Conservation (phyloP, 2,113 vertebrate species). For the Leucosticte australis region DNA sequence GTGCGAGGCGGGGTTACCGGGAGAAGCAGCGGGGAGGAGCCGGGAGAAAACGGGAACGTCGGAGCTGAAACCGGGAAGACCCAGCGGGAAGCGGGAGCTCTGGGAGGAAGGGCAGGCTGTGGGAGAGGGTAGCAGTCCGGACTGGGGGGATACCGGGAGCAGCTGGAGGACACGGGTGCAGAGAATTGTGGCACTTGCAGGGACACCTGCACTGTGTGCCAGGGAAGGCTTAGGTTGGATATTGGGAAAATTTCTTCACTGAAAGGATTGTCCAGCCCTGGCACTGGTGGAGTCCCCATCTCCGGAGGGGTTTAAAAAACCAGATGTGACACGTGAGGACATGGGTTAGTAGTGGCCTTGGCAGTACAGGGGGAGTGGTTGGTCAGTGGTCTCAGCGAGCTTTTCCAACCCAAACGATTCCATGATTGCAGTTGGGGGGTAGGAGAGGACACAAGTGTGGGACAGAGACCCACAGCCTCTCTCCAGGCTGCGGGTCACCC, state of each 20-base stretch:
- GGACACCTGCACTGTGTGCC: background rate
- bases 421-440: background rate
- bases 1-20: accelerated
- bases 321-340: background rate
- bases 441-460: background rate
- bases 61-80: background rate
- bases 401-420: background rate
- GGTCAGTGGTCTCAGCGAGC: background rate
- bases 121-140: background rate
- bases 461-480: background rate
- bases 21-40: background rate
- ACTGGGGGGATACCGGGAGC: background rate
- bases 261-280: background rate
- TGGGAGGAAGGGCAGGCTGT: background rate
- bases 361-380: background rate
- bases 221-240: background rate
- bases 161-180: background rate
- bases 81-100: background rate
- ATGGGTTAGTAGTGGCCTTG: background rate
- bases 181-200: background rate
- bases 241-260: background rate
- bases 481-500: background rate
- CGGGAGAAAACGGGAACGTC: background rate
- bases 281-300: too few species aligned
- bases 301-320: background rate